Evolutionary conservation across 2,888 invertebrate genomes (phyloP).

Genomic region (Watsonalla cultraria): DNA sequence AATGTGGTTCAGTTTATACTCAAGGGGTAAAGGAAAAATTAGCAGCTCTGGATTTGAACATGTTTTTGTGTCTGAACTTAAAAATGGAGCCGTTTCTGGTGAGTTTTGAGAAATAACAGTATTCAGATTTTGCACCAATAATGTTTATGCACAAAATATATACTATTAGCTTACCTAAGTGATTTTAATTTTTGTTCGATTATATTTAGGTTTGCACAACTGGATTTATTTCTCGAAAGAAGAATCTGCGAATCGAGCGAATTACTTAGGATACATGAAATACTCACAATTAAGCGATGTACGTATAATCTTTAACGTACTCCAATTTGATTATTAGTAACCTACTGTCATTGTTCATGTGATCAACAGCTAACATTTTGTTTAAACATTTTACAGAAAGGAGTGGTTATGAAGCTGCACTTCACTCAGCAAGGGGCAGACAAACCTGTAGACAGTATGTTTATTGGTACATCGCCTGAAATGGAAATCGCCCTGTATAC

Average conservation of each 20-base stretch:
- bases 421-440: conserved; percentile 83
- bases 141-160: not conserved
- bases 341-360: no score
- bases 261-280: conserved; percentile 90
- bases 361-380: not conserved
- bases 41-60: conserved; percentile 97
- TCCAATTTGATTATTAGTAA: no score
- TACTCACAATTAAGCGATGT: conserved; percentile 85
- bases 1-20: conserved; percentile 90
- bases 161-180: no score
- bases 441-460: conserved; percentile 88
- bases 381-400: conserved; percentile 80
- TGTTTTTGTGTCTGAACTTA: conserved; percentile 92
- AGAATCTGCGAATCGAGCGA: conserved; percentile 83
- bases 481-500: conserved; percentile 94
- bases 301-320: conserved; percentile 37
- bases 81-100: conserved; percentile 84
- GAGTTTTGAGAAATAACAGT: conserved; percentile 4
- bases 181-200: not conserved
- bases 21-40: conserved; percentile 86
- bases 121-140: not conserved
- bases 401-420: conserved; percentile 84
- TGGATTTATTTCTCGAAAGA: conserved; percentile 92
- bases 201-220: conserved; percentile 87
- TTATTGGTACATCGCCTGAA: conserved; percentile 93